Evolutionary conservation across 1,140 invertebrate genomes (phyloP), one percentile per base, ranked within the genome.

Genomic region (Drosophila subobscura): DNA sequence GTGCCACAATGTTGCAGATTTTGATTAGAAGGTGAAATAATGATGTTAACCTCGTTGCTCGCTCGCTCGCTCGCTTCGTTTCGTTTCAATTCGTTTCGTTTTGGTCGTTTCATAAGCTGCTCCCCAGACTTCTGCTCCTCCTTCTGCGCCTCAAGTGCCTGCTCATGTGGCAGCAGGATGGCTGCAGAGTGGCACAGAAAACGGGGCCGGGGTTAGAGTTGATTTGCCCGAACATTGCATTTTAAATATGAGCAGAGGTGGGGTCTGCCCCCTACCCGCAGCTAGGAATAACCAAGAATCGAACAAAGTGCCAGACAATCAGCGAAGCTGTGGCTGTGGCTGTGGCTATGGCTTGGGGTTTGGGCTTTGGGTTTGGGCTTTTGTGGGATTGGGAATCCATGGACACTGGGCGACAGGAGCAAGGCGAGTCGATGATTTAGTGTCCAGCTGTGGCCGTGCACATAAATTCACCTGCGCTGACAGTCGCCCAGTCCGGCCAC

Each of bases 11-110:
- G 52, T 73, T 80, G 81, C 63, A 68, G 83, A 88, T 88, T 88
- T 89, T 88, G 83, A 88, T 88, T 88, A 88, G 84, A 88, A 88
- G 83, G 83, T 89, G 83, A 88, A 88, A 88, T 88, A 88, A 88
- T 88, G 83, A 88, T 89, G 83, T 88, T 88, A 88, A 88, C 83
- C 83, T 72, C 83, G 60, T 75, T 22, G 49, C 25, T 33, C 12
- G 49, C 7, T 52, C 27, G 14, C 37, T 46, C 33, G 49, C 7
- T 52, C 27, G 14, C 37, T 46, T 25, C 29, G 29, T 63, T 54
- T 57, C 68, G 58, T 78, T n/a, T n/a, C 29, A 8, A 59, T 54
- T 57, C 68, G 58, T 78, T 79, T 84, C 64, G 58, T 73, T 53
- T 68, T 25, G 22, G 45, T 64, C 29, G 63, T 78, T 79, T 84